A percentile compares a stretch with the other conserved stretches of the same genome.
Evolutionary conservation across 1,140 invertebrate genomes (phyloP).

Genomic region (Druon quercuslanigerum): DNA sequence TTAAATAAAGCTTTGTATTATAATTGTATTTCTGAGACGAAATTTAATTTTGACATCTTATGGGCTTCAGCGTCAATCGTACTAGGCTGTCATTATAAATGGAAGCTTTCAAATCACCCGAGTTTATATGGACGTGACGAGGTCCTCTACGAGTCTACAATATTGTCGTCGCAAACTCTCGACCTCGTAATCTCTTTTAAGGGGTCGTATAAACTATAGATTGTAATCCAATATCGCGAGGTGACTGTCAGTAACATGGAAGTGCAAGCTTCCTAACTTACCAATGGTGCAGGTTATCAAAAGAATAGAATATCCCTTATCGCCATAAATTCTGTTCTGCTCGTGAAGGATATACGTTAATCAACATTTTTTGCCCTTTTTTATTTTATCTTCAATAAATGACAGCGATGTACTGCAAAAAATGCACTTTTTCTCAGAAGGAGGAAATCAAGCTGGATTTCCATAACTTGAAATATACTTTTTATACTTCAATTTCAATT

Average conservation of each 20-base stretch:
- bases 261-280: neutral
- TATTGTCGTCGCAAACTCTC: conserved; percentile 23
- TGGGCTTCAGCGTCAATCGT: neutral
- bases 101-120: neutral
- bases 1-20: too few relatives aligned
- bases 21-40: too few relatives aligned
- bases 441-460: too few relatives aligned
- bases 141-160: neutral
- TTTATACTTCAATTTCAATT: too few relatives aligned
- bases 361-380: neutral
- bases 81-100: neutral
- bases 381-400: neutral
- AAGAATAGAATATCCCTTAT: conserved; percentile 3
- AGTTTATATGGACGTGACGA: neutral
- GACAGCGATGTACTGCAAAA: too few relatives aligned
- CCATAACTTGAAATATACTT: too few relatives aligned
- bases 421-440: too few relatives aligned
- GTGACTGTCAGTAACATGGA: conserved; percentile 19
- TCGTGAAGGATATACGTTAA: neutral
- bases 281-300: conserved; percentile 2
- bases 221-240: conserved; percentile 27
- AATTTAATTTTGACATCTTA: too few relatives aligned
- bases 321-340: neutral
- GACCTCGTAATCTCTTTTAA: conserved; percentile 29
- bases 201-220: conserved; percentile 24